Conservation (phyloP, 2,797 vertebrate species). For the Myotis daubentonii region DNA sequence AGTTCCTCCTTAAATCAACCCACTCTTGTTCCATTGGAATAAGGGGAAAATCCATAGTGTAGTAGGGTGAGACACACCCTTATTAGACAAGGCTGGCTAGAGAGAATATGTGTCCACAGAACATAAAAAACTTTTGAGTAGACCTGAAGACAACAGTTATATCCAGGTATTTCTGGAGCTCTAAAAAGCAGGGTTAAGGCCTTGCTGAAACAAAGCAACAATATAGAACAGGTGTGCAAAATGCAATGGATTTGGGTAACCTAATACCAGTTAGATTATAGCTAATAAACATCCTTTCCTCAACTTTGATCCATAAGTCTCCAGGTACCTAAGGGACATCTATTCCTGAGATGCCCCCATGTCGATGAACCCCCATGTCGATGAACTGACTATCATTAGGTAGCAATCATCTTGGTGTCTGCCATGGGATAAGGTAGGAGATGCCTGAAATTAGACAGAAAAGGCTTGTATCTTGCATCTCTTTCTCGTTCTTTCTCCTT, state of each 20-base stretch:
- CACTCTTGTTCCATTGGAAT: not conserved
- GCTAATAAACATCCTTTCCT: not conserved
- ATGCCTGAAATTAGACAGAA: not conserved
- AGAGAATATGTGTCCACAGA: not conserved
- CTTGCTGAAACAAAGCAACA: not conserved
- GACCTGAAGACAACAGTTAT: not conserved
- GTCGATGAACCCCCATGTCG: not conserved
- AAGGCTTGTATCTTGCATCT: not conserved
- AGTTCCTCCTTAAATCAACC: constrained; percentile 43
- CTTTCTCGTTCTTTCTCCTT: not conserved
- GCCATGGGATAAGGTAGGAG: too few relatives aligned
- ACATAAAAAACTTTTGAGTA: not conserved
- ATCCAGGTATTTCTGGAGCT: not conserved
- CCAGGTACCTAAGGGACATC: not conserved
- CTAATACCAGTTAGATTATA: not conserved
- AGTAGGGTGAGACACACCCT: not conserved
- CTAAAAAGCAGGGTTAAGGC: not conserved
- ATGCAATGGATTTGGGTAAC: not conserved
- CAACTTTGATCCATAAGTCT: not conserved
- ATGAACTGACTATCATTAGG: not conserved
- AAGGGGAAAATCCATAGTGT: not conserved
- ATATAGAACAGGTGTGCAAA: not conserved
- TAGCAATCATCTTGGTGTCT: not conserved
- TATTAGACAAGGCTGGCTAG: constrained; percentile 15
- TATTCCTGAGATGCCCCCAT: not conserved